A percentile compares a stretch with the other conserved stretches of the same genome.
Conservation (phyloP, 2,888 invertebrate species). For the Bombylius major region DNA sequence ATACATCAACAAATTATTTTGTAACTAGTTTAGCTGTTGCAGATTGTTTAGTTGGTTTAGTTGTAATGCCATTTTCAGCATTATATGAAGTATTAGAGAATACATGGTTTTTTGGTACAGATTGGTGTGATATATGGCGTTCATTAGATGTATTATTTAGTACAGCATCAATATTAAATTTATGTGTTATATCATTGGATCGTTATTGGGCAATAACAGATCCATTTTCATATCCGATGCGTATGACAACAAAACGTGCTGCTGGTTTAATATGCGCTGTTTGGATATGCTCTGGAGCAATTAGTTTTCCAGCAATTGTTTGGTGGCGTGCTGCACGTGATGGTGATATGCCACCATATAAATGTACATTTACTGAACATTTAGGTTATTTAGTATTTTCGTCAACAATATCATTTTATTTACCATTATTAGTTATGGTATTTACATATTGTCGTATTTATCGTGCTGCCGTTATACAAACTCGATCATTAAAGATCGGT, state of each 20-base stretch:
- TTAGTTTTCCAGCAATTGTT: conserved; percentile 95
- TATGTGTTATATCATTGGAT: conserved; percentile 93
- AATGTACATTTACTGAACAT: conserved; percentile 95
- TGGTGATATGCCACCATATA: conserved; percentile 66
- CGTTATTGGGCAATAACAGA: conserved; percentile 98
- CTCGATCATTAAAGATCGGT: conserved; percentile 77
- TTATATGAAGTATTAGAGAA: conserved; percentile 79
- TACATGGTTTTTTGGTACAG: conserved; percentile 87
- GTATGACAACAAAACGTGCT: conserved; percentile 82
- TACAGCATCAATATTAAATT: conserved; percentile 92
- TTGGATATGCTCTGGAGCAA: conserved; percentile 92
- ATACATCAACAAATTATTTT: conserved; percentile 95
- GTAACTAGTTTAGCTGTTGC: conserved; percentile 94
- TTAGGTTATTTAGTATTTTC: conserved; percentile 93
- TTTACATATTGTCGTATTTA: conserved; percentile 96
- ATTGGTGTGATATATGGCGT: conserved; percentile 97
- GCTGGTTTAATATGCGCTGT: conserved; percentile 81
- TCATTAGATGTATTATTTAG: conserved; percentile 94
- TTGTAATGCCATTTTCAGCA: conserved; percentile 96
- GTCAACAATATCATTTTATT: conserved; percentile 93
- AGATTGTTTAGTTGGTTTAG: conserved; percentile 88
- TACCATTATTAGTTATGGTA: conserved; percentile 93
- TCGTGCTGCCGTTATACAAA: conserved; percentile 84
- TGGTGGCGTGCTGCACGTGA: conserved; percentile 87
- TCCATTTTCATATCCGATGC: conserved; percentile 92